phyloP scores from a whole-genome alignment of 2,797 vertebrate genomes.

The Etheostoma nigrum region DNA sequence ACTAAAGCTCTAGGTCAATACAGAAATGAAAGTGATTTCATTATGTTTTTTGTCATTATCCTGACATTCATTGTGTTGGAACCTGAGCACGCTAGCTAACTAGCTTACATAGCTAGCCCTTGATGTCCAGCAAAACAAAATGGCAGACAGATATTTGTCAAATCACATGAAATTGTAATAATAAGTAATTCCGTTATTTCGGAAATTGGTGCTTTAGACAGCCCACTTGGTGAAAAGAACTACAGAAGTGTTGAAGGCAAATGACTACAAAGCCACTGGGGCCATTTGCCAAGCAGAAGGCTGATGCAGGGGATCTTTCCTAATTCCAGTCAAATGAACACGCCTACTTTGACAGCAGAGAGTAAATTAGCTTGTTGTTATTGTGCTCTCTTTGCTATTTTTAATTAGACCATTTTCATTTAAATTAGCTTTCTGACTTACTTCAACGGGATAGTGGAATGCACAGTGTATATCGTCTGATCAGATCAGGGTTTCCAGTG shows the following conservation, averaged over 20 bases:
- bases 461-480: background rate
- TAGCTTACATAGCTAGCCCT: background rate
- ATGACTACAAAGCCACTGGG: too few species aligned
- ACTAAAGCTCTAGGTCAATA: background rate
- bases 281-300: too few species aligned
- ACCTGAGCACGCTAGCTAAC: background rate
- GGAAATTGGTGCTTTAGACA: too few species aligned
- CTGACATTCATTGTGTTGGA: background rate
- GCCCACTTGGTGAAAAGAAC: too few species aligned
- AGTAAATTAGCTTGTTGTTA: background rate
- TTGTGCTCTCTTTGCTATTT: background rate
- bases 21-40: background rate
- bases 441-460: background rate
- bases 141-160: too few species aligned
- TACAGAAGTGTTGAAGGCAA: too few species aligned
- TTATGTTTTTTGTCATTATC: background rate
- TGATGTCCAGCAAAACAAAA: background rate
- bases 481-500: conserved; percentile 3
- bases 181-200: too few species aligned
- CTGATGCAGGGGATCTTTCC: background rate
- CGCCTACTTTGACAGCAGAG: background rate
- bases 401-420: background rate
- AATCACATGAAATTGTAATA: too few species aligned
- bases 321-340: conserved; percentile 14
- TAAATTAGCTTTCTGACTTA: background rate